Evolutionary conservation across 2,113 vertebrate genomes (phyloP), one percentile per base, ranked within the genome.

Genomic region (Passer domesticus): DNA sequence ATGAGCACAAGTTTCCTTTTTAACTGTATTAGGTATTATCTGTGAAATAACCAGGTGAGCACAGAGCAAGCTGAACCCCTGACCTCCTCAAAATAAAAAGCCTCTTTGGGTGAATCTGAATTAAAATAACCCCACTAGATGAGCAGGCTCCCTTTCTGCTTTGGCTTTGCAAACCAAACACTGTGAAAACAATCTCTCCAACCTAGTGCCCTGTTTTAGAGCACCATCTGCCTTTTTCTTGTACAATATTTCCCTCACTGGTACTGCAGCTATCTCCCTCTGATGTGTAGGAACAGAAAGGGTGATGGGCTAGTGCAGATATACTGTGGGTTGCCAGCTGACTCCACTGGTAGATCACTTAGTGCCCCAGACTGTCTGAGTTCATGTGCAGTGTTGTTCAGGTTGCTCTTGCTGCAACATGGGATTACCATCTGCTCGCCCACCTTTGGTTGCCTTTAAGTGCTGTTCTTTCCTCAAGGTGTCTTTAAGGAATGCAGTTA

Each of bases 141-240:
- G 23, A 30, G 21, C 56, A 94, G 39, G 18, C 41, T 83, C 24
- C 47, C 66, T 43, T 80, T 77, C 83, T 90, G 73, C 60, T 83
- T 84, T 94, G 87, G 30, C 20, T 95, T 58, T 90, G 75, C 79
- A 83, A n/a, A 80, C 55, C 75, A 86, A 93, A 58, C 12, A 15
- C 24, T 37, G 8, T 47, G 33, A 69, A 94, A 86, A 68, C 31
- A 52, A 17, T 21, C 27, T 64, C 19, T 85, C 37, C 60, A 88
- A 74, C 31, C 31, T 63, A 18, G 9, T 66, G 63, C 9, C 33
- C 17, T 4, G 5, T 90, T 83, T 70, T 75, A 63, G 52, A 58
- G 31, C 39, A 83, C 62, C 47, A 44, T 52, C 63, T 86, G 47
- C 63, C 35, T 89, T 89, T 22, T 72, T 87, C 41, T 58, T 50